phyloP scores from a whole-genome alignment of 2,113 vertebrate species.

The Mesitornis unicolor region DNA sequence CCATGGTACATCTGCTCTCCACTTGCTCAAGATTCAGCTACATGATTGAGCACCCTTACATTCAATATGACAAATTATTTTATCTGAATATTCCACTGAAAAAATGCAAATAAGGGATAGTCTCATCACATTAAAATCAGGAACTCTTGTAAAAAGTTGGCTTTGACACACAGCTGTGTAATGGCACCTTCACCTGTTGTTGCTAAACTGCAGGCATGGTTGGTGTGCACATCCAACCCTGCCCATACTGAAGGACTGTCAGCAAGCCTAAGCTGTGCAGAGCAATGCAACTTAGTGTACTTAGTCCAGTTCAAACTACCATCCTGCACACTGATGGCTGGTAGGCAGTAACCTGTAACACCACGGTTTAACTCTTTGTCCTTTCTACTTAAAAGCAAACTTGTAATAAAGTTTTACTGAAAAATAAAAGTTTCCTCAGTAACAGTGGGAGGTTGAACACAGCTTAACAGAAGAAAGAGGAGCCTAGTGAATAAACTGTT shows the following conservation, averaged over 20 bases:
- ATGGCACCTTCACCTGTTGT: background rate
- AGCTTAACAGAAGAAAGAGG: background rate
- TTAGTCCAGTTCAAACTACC: background rate
- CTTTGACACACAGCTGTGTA: background rate
- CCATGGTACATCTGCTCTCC: background rate
- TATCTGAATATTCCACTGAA: background rate
- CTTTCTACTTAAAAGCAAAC: background rate
- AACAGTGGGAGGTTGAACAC: background rate
- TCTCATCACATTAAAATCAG: background rate
- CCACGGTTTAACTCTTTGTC: background rate
- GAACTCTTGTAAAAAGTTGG: background rate
- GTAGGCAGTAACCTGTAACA: background rate
- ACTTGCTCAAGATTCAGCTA: background rate
- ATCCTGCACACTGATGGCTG: accelerated
- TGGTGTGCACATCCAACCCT: accelerated
- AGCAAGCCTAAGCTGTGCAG: background rate
- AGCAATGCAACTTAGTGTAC: background rate
- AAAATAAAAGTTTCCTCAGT: background rate
- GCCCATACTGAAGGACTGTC: accelerated
- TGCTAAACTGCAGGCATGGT: background rate
- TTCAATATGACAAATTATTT: background rate
- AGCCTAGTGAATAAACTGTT: background rate
- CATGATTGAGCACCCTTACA: background rate
- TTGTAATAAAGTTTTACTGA: background rate
- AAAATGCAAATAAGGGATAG: background rate